Base-by-base conservation (phyloP, 2,113 vertebrate species). In the Indicator maculatus region DNA sequence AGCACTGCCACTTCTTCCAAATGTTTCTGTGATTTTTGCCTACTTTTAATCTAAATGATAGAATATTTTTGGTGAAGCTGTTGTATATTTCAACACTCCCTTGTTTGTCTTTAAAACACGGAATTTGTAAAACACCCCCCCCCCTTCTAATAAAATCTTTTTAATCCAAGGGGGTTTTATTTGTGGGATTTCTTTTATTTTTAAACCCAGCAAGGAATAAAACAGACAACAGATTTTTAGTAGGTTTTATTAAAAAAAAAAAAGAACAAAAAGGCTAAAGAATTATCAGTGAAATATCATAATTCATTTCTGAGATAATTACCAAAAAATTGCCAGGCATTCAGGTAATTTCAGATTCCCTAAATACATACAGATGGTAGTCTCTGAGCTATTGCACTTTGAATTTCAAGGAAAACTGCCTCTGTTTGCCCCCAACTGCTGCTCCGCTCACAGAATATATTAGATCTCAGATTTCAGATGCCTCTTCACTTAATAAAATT, bases 391-490 rank as follows among this genome's bases (percentile, higher is more conserved):
- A 85, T 64, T 56, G 72, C 63, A 87, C 66, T 72, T 69, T 38
- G 47, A 78, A 78, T 93, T 92, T 94, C 69, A 78, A 80, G 85
- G 39, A 65, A 90, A 95, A 91, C 44, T 84, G 44, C 74, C 77
- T 94, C 76, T 93, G 36, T 89, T 93, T 89, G 65, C 41, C 70
- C 52, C 26, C 20, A 75, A 0, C 33, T 70, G 58, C 69, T 90
- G 41, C 66, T 84, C 55, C 63, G 28, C 33, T 75, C 77, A 61
- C 28, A 64, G 31, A 55, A 67, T 74, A 59, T 21, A 88, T 64
- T 79, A 81, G 23, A 33, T 50, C 72, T 56, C 56, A 66, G 45
- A 65, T 91, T 83, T 88, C 76, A 84, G 70, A 58, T 80, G 52
- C 26, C 33, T 81, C 55, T 82, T 82, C 63, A 33, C 56, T 92